Conservation (phyloP, 2,113 vertebrate species). For the Lepisosteus oculatus region DNA sequence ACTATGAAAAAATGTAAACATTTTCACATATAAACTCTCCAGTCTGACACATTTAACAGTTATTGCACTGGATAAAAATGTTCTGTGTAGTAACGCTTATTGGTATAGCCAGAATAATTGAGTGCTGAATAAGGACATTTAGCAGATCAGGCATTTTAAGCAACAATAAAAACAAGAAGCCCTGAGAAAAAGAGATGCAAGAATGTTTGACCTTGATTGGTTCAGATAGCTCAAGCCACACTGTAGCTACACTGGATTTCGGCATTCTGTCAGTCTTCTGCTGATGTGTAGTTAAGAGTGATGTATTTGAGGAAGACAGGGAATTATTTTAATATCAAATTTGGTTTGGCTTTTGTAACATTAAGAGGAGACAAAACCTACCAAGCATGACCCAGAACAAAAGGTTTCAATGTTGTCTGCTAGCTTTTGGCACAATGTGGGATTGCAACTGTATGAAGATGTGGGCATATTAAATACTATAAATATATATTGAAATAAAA, state of each 20-base stretch:
- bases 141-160: neutral
- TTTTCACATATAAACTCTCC: too few relatives aligned
- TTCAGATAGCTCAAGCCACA: constrained; percentile 48
- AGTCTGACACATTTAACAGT: too few relatives aligned
- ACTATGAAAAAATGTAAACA: too few relatives aligned
- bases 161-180: too few relatives aligned
- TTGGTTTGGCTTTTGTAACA: constrained; percentile 40
- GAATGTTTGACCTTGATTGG: constrained; percentile 48
- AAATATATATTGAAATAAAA: constrained; percentile 35
- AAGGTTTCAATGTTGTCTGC: constrained; percentile 29
- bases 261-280: constrained; percentile 44
- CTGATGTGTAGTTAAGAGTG: constrained; percentile 46
- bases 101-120: neutral
- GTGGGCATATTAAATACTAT: constrained; percentile 26
- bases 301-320: constrained; percentile 54
- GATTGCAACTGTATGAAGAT: constrained; percentile 34
- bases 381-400: constrained; percentile 18
- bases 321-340: constrained; percentile 49
- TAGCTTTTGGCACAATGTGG: constrained; percentile 34
- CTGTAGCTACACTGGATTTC: constrained; percentile 40
- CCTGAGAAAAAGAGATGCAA: neutral
- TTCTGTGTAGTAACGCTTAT: too few relatives aligned
- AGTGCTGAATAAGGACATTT: neutral
- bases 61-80: too few relatives aligned
- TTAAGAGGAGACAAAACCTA: constrained; percentile 16